Conservation (phyloP, 2,888 invertebrate species). For the Steinernema carpocapsae region DNA sequence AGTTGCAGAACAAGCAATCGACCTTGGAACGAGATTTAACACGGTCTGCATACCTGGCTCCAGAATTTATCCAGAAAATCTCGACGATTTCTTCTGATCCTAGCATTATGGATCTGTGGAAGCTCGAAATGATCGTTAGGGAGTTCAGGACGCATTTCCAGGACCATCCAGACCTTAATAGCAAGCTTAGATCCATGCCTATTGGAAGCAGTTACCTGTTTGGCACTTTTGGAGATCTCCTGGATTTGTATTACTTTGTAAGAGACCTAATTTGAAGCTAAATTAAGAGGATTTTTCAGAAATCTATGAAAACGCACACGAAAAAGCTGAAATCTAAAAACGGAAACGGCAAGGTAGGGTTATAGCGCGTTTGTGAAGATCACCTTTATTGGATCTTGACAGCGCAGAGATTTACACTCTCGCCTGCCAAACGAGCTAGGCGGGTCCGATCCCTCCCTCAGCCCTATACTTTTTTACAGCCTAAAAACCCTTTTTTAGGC, state of each 20-base stretch:
- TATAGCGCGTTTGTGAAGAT: background rate
- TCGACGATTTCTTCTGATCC: background rate
- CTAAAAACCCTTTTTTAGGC: background rate
- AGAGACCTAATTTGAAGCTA: background rate
- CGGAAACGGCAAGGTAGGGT: background rate
- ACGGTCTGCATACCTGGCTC: background rate
- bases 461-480: background rate
- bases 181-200: background rate
- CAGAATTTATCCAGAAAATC: slow-evolving; percentile 9
- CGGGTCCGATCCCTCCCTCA: background rate
- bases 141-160: background rate
- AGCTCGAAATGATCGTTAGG: slow-evolving; percentile 24
- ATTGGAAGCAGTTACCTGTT: slow-evolving; percentile 13
- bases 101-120: slow-evolving; percentile 15
- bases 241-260: slow-evolving; percentile 27
- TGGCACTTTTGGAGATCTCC: slow-evolving; percentile 17
- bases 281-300: background rate
- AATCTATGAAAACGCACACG: background rate
- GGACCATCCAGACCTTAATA: background rate
- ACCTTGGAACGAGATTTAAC: background rate
- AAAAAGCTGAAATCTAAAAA: background rate
- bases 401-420: background rate
- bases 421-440: background rate
- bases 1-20: background rate
- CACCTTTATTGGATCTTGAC: background rate